Evolutionary conservation across 1,140 invertebrate species (phyloP), one percentile per base, ranked within the genome.

Genomic region (Aphelinus atriplicis): DNA sequence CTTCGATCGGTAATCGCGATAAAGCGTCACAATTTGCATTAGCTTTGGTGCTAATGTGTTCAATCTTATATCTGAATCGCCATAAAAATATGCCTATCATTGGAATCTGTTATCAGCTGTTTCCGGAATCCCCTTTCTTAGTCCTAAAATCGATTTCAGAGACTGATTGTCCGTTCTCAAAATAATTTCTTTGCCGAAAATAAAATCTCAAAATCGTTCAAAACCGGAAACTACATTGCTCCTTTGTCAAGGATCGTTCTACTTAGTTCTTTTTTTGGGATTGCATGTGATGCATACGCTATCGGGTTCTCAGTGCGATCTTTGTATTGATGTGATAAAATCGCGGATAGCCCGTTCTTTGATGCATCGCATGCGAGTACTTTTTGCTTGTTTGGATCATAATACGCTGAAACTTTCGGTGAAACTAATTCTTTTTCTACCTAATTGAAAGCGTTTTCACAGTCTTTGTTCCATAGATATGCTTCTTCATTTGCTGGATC

Each of bases 361-460:
- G 71, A 78, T 3, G 78, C 78, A 65, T 82, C 64, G 65, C 71
- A 77, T 7, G 71, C 77, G 58, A 80, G 57, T 26, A 74, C 53
- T 51, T 61, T 67, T 48, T 7, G 26, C 26, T 26, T 26, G 26
- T 26, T 26, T 26, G 26, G 26, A 26, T 26, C 26, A 26, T 26
- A 26, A 0, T 26, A 26, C 26, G 26, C 26, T 26, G 0, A 26
- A 26, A 26, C 26, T 26, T 26, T 26, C 26, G 76, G 78, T 9
- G 81, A 82, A 45, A 71, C 56, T 51, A 84, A 7, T 50, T 71
- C 63, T 0, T 47, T 43, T 69, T 79, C 77, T 57, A 77, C 66
- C 73, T 73, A 71, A 43, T 67, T 6, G n/a, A 77, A 77, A 0
- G 71, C 72, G 45, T 48, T 48, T 10, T 75, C 62, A 48, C 78